Evolutionary conservation across 1,140 invertebrate genomes (phyloP), one percentile per base, ranked within the genome.

Genomic region (Ceratosolen solmsi): DNA sequence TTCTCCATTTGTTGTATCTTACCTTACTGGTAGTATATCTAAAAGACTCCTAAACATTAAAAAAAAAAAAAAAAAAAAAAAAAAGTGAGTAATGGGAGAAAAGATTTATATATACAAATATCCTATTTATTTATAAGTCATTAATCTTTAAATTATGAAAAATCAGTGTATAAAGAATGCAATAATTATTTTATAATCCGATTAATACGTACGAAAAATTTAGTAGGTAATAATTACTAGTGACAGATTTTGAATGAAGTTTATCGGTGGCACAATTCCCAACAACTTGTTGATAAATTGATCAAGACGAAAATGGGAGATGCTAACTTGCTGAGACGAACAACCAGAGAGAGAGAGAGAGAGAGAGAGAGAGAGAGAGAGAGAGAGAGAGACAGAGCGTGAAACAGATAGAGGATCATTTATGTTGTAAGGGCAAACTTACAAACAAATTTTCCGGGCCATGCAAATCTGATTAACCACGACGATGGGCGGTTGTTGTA

Each of bases 371-470:
- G n/a, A n/a, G n/a, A n/a, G 36, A 70, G 36, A 51, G 25, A 51
- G 46, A 38, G 4, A 73, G 49, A 7, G 20, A 51, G n/a, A 72
- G 41, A 72, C 11, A 17, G 65, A 15, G 25, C 7, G 60, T 65
- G 27, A 33, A 7, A 27, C 3, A 65, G 9, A 20, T 5, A 7
- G 4, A 13, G 1, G 38, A n/a, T 3, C 15, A 56, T 25, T 27
- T 49, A 49, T 15, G 25, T 46, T 49, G 13, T 70, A 68, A 49
- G 41, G n/a, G 58, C 38, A 13, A 86, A 85, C 83, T 85, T 70
- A 78, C 85, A 87, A 87, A 87, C 86, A 87, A 87, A 87, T 87
- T 86, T 84, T 83, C 85, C 82, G 83, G 84, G 83, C 78, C 78
- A 79, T 84, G 84, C 84, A 86, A 86, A 87, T 86, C 84, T 85